Evolutionary conservation across 2,113 vertebrate genomes (phyloP).

Genomic region (Marmota monax): DNA sequence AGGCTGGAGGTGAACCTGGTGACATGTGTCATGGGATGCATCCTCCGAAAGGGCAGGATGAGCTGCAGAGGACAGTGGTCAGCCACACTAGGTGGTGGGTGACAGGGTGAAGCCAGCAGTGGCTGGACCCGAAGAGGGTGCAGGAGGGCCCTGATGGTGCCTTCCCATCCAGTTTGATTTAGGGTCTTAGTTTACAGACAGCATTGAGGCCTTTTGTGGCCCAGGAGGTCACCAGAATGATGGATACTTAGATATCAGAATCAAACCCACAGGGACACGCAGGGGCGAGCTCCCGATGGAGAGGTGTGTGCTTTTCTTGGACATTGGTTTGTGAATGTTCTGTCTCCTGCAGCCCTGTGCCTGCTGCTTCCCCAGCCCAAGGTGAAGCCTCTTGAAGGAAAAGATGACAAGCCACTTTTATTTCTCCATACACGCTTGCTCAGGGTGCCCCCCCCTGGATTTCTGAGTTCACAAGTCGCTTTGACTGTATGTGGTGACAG

Average conservation of each 20-base stretch:
- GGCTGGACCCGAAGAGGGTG: fast-evolving
- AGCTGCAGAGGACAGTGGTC: neutral
- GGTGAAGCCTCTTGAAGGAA: neutral
- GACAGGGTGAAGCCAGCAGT: neutral
- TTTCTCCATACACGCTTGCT: neutral
- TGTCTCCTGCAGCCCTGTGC: fast-evolving
- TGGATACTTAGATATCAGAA: neutral
- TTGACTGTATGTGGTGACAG: neutral
- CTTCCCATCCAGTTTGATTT: neutral
- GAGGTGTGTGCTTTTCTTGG: neutral
- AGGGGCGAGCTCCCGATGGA: neutral
- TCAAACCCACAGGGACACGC: neutral
- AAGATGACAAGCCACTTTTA: neutral
- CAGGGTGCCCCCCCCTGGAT: neutral
- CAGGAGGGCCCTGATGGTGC: fast-evolving
- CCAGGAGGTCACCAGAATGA: neutral
- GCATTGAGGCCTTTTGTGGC: neutral
- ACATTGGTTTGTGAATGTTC: neutral
- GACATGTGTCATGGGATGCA: fast-evolving
- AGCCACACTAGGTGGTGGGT: neutral
- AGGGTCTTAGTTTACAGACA: neutral
- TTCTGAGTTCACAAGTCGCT: neutral
- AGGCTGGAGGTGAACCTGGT: neutral
- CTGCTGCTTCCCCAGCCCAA: neutral
- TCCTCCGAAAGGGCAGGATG: neutral